A percentile compares a stretch with the other conserved stretches of the same genome.
Conservation (phyloP, 2,113 vertebrate genomes). For the Carlito syrichta region DNA sequence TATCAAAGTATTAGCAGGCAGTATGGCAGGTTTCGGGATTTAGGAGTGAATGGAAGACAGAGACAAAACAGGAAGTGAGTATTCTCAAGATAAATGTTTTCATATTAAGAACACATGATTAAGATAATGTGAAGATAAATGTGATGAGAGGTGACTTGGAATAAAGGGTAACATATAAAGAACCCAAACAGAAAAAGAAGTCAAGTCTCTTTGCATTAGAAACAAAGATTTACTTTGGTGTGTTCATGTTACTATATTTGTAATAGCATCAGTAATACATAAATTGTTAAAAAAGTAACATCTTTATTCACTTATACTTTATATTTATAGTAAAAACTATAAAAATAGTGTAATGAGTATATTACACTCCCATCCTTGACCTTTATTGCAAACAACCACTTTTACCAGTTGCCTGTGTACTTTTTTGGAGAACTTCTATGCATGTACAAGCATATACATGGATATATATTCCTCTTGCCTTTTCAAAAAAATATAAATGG, state of each 20-base stretch:
- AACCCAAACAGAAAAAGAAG: background rate
- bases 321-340: background rate
- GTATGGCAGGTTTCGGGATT: background rate
- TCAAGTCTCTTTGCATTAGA: background rate
- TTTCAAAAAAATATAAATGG: background rate
- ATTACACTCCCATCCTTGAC: background rate
- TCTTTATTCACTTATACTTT: no score
- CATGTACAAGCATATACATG: no score
- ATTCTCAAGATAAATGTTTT: background rate
- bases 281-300: background rate
- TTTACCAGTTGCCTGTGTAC: background rate
- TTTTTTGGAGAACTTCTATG: background rate
- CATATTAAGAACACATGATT: no score
- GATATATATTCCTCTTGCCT: background rate
- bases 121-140: background rate
- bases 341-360: background rate
- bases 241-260: background rate
- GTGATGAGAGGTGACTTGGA: background rate
- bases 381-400: background rate
- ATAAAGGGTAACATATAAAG: background rate
- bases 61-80: background rate
- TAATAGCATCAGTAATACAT: background rate
- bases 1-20: background rate
- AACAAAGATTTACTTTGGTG: background rate
- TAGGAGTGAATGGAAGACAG: background rate